phyloP scores from a whole-genome alignment of 2,888 invertebrate genomes.

The Argyra leucocephala region DNA sequence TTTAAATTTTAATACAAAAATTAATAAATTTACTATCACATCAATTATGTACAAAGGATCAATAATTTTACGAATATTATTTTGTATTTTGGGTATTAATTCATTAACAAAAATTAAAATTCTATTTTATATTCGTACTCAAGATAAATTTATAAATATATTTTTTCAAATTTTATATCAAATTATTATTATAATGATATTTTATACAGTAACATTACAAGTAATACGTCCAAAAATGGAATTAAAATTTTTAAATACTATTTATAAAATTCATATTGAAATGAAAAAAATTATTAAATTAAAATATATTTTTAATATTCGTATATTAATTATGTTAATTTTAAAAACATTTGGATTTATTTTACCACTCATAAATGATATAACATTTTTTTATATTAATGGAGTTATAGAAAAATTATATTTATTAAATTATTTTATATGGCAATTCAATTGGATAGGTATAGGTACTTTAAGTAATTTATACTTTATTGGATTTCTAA shows the following conservation, averaged over 20 bases:
- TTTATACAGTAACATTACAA: background rate
- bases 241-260: background rate
- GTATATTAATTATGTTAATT: background rate
- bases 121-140: background rate
- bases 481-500: background rate
- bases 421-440: background rate
- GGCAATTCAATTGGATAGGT: background rate
- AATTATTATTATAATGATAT: background rate
- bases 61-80: background rate
- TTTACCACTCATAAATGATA: background rate
- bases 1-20: background rate
- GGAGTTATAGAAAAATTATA: background rate
- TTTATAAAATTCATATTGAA: background rate
- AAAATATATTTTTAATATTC: background rate
- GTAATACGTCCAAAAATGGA: background rate
- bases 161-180: background rate
- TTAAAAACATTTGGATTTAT: background rate
- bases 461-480: background rate
- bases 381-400: background rate
- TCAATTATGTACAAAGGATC: background rate
- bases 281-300: background rate
- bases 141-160: background rate
- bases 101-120: background rate
- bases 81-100: background rate
- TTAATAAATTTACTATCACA: background rate